Conservation (phyloP, 2,113 vertebrate species). For the Zapornia atra region DNA sequence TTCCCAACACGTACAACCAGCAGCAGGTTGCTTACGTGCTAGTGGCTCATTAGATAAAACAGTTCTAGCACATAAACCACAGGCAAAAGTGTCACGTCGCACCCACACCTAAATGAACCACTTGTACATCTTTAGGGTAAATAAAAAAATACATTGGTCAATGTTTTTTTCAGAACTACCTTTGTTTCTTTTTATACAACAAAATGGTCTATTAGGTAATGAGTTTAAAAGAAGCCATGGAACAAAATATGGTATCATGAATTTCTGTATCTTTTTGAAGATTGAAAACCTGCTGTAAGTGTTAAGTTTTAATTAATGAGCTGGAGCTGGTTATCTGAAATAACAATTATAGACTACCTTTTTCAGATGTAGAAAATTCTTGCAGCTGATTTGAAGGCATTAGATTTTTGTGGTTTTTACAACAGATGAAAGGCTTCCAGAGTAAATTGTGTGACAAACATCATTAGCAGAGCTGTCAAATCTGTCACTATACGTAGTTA, state of each 20-base stretch:
- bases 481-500: not conserved
- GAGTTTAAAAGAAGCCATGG: not conserved
- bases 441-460: not conserved
- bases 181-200: not conserved
- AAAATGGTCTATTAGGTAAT: not conserved
- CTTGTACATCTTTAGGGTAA: not conserved
- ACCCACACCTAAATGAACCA: constrained; percentile 43
- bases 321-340: not conserved
- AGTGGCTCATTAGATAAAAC: constrained; percentile 26
- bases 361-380: not conserved
- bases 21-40: not conserved
- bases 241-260: not conserved
- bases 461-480: not conserved
- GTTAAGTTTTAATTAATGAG: not conserved
- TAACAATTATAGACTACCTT: not conserved
- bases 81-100: constrained; percentile 62
- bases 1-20: not conserved
- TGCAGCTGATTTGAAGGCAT: not conserved
- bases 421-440: not conserved
- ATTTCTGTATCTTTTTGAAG: not conserved
- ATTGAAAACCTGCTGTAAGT: not conserved
- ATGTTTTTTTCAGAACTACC: not conserved
- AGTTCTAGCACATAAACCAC: constrained; percentile 60
- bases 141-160: not conserved
- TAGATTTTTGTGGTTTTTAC: not conserved